phyloP scores from a whole-genome alignment of 2,888 invertebrate species.

The Achlya flavicornis region DNA sequence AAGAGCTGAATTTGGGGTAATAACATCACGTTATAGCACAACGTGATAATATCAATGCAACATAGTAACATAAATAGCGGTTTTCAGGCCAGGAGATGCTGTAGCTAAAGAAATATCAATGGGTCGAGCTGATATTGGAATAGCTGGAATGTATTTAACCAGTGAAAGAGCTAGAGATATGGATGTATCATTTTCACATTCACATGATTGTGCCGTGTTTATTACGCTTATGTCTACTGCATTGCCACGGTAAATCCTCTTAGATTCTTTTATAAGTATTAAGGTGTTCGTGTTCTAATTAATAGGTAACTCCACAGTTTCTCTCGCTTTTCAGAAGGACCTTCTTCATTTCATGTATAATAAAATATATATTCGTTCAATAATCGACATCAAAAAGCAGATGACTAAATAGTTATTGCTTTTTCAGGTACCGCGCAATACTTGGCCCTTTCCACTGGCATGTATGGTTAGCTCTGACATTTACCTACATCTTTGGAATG shows the following conservation, averaged over 20 bases:
- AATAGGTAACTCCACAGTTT: too few relatives aligned
- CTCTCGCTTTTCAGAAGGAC: too few relatives aligned
- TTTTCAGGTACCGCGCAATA: constrained; percentile 89
- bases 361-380: too few relatives aligned
- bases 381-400: too few relatives aligned
- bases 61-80: not conserved
- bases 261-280: not conserved
- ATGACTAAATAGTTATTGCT: not conserved
- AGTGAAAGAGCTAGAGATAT: constrained; percentile 74
- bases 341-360: too few relatives aligned
- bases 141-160: constrained; percentile 89
- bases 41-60: not conserved
- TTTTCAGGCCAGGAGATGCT: constrained; percentile 84
- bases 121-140: constrained; percentile 86
- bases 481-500: constrained; percentile 88
- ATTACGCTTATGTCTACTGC: constrained; percentile 91
- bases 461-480: constrained; percentile 89
- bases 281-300: too few relatives aligned
- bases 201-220: constrained; percentile 90
- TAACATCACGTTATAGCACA: not conserved
- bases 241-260: constrained; percentile 84
- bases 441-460: constrained; percentile 93
- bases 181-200: constrained; percentile 86
- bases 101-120: constrained; percentile 81
- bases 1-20: constrained; percentile 66